phyloP scores from a whole-genome alignment of 2,888 invertebrate species.

The Germaria angustata region DNA sequence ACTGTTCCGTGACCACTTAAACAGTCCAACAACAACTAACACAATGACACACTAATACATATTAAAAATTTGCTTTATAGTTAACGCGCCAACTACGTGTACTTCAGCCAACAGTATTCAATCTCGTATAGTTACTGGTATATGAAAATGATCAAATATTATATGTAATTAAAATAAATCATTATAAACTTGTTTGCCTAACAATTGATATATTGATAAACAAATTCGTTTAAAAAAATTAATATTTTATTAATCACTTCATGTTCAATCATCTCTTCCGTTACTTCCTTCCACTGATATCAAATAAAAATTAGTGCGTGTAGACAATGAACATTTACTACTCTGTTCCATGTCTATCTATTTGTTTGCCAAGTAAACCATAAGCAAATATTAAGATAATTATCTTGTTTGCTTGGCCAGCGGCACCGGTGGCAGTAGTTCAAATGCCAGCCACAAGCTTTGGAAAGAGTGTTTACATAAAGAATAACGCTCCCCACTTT shows the following conservation, averaged over 20 bases:
- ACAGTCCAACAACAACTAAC: too few relatives aligned
- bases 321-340: slow-evolving; percentile 11
- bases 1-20: too few relatives aligned
- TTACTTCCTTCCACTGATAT: neutral
- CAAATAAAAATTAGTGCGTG: neutral
- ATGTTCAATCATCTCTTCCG: neutral
- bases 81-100: neutral
- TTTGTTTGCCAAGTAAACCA: slow-evolving; percentile 56
- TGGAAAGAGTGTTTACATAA: neutral
- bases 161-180: too few relatives aligned
- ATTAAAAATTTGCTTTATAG: neutral
- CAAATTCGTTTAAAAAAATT: too few relatives aligned
- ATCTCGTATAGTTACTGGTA: too few relatives aligned
- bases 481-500: neutral
- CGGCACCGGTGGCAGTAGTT: slow-evolving; percentile 5
- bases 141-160: too few relatives aligned
- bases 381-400: slow-evolving; percentile 49
- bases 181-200: too few relatives aligned
- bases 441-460: neutral
- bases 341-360: neutral
- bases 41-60: too few relatives aligned
- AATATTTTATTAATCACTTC: neutral
- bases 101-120: too few relatives aligned
- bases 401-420: slow-evolving; percentile 34
- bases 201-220: too few relatives aligned